Percentiles rank a stretch among this genome's conserved stretches.
Conservation (phyloP, 2,113 vertebrate genomes). For the Chrysochloris asiatica region DNA sequence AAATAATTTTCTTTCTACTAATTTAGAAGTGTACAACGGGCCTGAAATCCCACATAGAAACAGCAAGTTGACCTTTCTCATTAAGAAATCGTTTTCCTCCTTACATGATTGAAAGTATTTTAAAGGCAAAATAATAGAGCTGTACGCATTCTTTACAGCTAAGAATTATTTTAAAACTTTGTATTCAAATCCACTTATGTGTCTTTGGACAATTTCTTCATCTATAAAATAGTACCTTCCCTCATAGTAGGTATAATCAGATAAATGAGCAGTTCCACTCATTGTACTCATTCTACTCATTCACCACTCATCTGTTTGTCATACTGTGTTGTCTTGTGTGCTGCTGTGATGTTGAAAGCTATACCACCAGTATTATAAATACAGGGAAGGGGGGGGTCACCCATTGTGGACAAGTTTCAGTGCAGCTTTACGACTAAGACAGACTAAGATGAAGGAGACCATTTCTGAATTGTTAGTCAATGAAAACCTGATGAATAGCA, state of each 20-base stretch:
- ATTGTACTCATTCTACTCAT: too few species aligned
- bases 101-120: background rate
- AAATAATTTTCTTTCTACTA: background rate
- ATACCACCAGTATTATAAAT: too few species aligned
- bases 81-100: background rate
- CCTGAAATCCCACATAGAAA: background rate
- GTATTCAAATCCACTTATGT: background rate
- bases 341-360: too few species aligned
- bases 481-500: too few species aligned
- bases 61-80: background rate
- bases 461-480: too few species aligned
- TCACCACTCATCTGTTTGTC: too few species aligned
- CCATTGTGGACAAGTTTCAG: too few species aligned
- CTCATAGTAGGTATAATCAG: background rate
- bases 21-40: background rate
- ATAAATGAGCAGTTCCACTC: too few species aligned
- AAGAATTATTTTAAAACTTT: background rate
- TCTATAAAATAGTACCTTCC: background rate
- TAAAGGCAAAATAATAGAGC: background rate
- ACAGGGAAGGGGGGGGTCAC: too few species aligned
- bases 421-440: too few species aligned
- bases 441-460: too few species aligned
- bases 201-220: background rate
- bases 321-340: too few species aligned
- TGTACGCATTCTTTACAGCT: background rate